Evolutionary conservation across 2,797 vertebrate genomes (phyloP), one percentile per base, ranked within the genome.

Genomic region (Craterocephalus amniculus): DNA sequence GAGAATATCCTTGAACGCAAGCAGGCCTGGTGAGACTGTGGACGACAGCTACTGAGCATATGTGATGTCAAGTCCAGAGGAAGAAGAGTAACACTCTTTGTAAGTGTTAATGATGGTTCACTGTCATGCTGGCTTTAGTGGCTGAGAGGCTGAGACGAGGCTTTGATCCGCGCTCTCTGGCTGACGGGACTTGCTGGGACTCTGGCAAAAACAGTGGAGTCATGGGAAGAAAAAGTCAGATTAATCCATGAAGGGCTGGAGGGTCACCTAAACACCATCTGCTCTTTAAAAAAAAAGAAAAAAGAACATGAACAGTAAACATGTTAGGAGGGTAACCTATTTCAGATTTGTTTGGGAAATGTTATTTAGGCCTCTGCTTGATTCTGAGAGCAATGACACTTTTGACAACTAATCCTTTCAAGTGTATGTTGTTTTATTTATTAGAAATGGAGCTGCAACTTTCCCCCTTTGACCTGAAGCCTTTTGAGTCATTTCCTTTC

Each of bases 191-290:
- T 63, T 16, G 45, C 66, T 72, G 71, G 72, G 74, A 69, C 49
- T 68, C 78, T 87, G 84, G 70, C 85, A 75, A 64, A 63, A 82
- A 74, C 48, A 49, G 67, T 63, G 75, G 64, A 78, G 81, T 81
- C 84, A 81, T 77, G 63, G 76, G 80, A 58, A 87, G 85, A 80
- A 78, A 88, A 90, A 86, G 87, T 87, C 88, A 85, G 80, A 87
- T 78, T 71, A 76, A 67, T 77, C 54, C 14, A 61, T 73, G 72
- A 78, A 76, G 81, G 77, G 70, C 67, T 76, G 56, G 32, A 76
- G 13, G 56, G 63, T 29, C 38, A 55, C 65, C 59, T 32, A 49
- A 56, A 71, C 58, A 55, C 34, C 58, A 48, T 68, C 20, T 79
- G 54, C 63, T 56, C 49, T 24, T 49, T 34, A 34, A 80, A 58